Conservation (phyloP, 2,797 vertebrate species). For the Sebastes diploproa region DNA sequence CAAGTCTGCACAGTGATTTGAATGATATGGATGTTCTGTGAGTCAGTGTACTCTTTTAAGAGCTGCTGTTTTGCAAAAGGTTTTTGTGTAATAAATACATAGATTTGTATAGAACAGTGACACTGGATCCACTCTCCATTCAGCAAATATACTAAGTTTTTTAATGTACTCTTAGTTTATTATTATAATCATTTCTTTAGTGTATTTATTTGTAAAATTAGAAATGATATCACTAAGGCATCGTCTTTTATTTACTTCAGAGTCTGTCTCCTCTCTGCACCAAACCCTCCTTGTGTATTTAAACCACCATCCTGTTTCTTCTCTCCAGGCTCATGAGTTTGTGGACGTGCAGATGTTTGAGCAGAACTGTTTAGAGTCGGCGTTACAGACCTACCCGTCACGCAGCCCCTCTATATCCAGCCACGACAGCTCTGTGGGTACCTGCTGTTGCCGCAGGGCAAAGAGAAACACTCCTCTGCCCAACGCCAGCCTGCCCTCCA, state of each 20-base stretch:
- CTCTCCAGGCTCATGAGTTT: conserved; percentile 93
- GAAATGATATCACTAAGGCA: not conserved
- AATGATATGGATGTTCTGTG: not conserved
- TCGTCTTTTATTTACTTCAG: not conserved
- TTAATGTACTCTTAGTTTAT: not conserved
- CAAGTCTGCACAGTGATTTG: not conserved
- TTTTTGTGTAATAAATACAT: not conserved
- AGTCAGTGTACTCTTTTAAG: not conserved
- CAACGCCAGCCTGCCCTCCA: conserved; percentile 85
- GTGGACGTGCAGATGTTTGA: conserved; percentile 94
- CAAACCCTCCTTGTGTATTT: not conserved
- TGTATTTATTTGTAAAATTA: not conserved
- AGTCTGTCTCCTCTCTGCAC: not conserved
- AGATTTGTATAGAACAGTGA: not conserved
- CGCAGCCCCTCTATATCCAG: conserved; percentile 90
- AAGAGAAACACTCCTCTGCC: conserved; percentile 88
- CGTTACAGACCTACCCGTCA: conserved; percentile 86
- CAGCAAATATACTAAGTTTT: not conserved
- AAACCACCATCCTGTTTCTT: not conserved
- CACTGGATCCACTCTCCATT: not conserved
- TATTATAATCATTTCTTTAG: not conserved
- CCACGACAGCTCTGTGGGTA: conserved; percentile 79
- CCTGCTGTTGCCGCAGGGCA: conserved; percentile 89
- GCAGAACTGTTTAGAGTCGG: conserved; percentile 93
- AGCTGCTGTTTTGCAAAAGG: not conserved